Evolutionary conservation across 2,888 invertebrate genomes (phyloP), one percentile per base, ranked within the genome.

Genomic region (Heliconius hortense): DNA sequence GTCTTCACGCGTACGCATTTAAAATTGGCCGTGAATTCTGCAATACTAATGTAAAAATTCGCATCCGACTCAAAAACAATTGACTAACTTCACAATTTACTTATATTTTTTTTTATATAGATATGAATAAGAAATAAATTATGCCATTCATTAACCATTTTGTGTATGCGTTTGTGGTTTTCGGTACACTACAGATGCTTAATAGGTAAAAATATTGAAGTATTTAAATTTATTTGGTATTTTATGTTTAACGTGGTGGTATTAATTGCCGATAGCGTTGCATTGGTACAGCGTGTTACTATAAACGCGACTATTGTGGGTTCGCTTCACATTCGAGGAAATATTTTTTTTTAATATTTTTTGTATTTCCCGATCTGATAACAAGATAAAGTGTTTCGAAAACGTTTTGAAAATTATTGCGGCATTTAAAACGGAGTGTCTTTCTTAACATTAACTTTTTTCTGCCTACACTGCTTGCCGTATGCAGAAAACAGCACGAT

Each of bases 21-120:
- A 72, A 62, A 70, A 69, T 67, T 73, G 64, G 10, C 76, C 76
- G 76, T 76, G 76, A 76, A 69, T 76, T 73, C 43, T 69, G 68
- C 71, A 66, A 75, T 60, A 60, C 48, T 26, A 59, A 59, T 71
- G 11, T 75, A 48, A 39, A 56, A 48, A 67, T 43, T 72, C 43
- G 13, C 24, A 67, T 72, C 66, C 48, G 18, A 39, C 53, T 39
- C 59, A 28, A 53, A 56, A 53, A 31, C 68, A 68, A n/a, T 67
- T 64, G 60, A 66, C 26, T 28, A n/a, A 18, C 26, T 56, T 60
- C 39, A 59, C 28, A 60, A 66, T 35, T 24, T 71, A 4, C 43
- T 21, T 48, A 43, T 10, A n/a, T 28, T 48, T 13, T 56, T 59
- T 35, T 59, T n/a, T n/a, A 64, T 35, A 4, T n/a, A n/a, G n/a